phyloP scores from a whole-genome alignment of 2,888 invertebrate genomes.

The Protophormia terraenovae region DNA sequence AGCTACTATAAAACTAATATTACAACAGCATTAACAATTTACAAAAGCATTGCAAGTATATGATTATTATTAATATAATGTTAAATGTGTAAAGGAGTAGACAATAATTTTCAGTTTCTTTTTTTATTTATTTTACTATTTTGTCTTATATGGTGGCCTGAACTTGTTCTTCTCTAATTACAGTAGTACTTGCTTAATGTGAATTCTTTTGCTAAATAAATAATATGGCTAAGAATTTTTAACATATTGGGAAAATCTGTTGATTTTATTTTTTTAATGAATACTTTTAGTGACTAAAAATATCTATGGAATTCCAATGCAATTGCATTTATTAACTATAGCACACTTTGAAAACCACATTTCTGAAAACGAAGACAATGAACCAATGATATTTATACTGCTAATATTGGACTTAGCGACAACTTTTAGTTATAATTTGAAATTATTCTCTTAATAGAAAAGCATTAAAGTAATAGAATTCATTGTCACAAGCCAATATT shows the following conservation, averaged over 20 bases:
- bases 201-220: slow-evolving; percentile 31
- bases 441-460: too few species aligned
- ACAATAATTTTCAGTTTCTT: slow-evolving; percentile 9
- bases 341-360: not conserved
- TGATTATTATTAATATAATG: slow-evolving; percentile 40
- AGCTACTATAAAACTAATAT: slow-evolving; percentile 1
- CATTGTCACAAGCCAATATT: too few species aligned
- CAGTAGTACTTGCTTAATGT: slow-evolving; percentile 39
- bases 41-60: slow-evolving; percentile 44
- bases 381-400: not conserved
- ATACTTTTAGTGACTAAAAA: not conserved
- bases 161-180: slow-evolving; percentile 36
- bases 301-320: not conserved
- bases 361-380: not conserved
- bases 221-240: not conserved
- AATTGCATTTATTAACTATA: not conserved
- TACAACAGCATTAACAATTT: slow-evolving; percentile 22
- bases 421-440: not conserved
- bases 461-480: too few species aligned
- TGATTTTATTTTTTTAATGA: not conserved
- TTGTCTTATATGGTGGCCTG: slow-evolving; percentile 33
- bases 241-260: slow-evolving; percentile 28
- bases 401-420: not conserved
- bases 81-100: slow-evolving; percentile 46
- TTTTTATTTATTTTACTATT: not conserved